These are phyloP conservation scores for Spodoptera picta DNA, from an alignment of 2,888 invertebrate genomes.

Conservation along the genomic window DNA sequence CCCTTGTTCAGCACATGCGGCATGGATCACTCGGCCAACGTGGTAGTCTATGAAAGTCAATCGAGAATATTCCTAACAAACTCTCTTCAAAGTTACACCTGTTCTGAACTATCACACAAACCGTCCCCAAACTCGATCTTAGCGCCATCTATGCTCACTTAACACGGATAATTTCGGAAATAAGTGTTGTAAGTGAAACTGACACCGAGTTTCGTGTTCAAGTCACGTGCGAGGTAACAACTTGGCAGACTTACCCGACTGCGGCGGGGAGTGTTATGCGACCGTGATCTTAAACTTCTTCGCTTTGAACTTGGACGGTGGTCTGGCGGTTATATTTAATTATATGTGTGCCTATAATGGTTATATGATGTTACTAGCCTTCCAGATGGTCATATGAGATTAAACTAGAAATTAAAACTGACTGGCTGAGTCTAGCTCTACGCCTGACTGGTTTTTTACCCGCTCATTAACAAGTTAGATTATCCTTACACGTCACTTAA, in stretches of 20 bases:
- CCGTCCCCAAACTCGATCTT: too few relatives aligned
- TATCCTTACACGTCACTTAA: background rate
- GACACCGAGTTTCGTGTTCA: constrained; percentile 2
- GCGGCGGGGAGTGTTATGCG: constrained; percentile 18
- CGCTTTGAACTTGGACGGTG: constrained; percentile 2
- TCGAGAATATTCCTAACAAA: too few relatives aligned
- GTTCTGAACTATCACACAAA: background rate
- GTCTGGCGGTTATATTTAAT: too few relatives aligned
- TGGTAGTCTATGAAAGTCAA: too few relatives aligned
- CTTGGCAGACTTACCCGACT: constrained; percentile 20
- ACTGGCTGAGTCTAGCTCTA: background rate
- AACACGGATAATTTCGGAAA: background rate
- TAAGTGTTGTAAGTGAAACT: constrained; percentile 11
- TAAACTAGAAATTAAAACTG: too few relatives aligned
- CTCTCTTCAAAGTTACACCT: too few relatives aligned
- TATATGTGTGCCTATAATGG: too few relatives aligned
- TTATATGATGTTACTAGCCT: too few relatives aligned
- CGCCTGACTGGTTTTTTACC: background rate
- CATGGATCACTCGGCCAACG: too few relatives aligned
- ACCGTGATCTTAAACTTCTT: constrained; percentile 23
- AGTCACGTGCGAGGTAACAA: constrained; percentile 22
- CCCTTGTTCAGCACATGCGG: too few relatives aligned
- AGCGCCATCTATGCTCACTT: background rate
- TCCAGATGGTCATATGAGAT: too few relatives aligned
- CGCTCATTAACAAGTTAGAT: background rate